Conservation (phyloP, 2,797 vertebrate species). For the Pteronotus mesoamericanus region DNA sequence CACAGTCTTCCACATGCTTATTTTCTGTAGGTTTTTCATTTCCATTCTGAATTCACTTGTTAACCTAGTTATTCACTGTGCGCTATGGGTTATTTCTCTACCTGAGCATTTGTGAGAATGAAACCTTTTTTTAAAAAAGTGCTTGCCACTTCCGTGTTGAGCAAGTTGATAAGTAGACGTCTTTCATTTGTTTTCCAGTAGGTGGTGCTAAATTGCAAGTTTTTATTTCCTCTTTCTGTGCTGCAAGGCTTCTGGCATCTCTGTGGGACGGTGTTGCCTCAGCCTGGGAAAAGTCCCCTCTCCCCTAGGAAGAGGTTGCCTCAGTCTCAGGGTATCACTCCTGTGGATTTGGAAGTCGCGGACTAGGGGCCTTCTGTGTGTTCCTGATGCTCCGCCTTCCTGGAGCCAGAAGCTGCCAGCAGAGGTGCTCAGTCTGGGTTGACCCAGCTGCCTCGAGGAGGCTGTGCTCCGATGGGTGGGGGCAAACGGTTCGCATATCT, state of each 20-base stretch:
- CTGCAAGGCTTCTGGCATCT: not conserved
- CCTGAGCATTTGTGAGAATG: not conserved
- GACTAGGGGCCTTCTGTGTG: not conserved
- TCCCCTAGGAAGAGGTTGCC: not conserved
- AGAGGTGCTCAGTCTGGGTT: not conserved
- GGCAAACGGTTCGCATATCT: not conserved
- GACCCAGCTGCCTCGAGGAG: not conserved
- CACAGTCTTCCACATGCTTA: not conserved
- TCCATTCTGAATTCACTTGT: not conserved
- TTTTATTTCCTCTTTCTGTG: not conserved
- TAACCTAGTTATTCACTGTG: not conserved
- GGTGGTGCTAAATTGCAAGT: not conserved
- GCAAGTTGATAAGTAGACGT: not conserved
- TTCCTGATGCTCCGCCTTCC: not conserved
- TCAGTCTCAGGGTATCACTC: not conserved
- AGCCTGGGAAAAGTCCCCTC: not conserved
- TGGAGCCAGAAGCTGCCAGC: not conserved
- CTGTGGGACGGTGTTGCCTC: not conserved
- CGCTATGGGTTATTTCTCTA: not conserved
- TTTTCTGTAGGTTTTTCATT: not conserved
- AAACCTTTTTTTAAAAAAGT: not conserved
- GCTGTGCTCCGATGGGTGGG: not conserved
- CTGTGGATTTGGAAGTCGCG: not conserved
- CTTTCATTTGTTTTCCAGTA: not conserved
- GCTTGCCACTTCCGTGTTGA: not conserved